A percentile compares a stretch with the other conserved stretches of the same genome.
These are phyloP conservation scores for Steinernema carpocapsae DNA, from an alignment of 2,888 invertebrate genomes.

Conservation along the genomic window DNA sequence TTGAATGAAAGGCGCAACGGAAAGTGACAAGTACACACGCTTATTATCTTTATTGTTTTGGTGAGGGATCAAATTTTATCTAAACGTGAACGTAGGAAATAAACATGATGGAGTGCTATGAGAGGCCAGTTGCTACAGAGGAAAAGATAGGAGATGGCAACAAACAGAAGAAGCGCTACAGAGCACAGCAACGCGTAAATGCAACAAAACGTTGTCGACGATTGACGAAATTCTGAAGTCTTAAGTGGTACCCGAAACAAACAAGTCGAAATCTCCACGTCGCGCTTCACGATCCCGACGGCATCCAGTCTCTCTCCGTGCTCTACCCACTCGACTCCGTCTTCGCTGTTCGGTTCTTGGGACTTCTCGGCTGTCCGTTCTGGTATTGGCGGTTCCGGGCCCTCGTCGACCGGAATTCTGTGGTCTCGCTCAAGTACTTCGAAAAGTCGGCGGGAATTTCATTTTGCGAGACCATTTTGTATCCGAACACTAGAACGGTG, in stretches of 20 bases:
- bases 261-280: not conserved
- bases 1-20: not conserved
- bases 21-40: not conserved
- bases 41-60: constrained; percentile 18
- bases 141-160: not conserved
- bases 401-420: constrained; percentile 51
- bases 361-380: constrained; percentile 8
- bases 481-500: not conserved
- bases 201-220: constrained; percentile 8
- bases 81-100: constrained; percentile 7
- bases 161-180: not conserved
- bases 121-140: not conserved
- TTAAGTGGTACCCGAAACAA: constrained; percentile 18
- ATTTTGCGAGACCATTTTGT: constrained; percentile 28
- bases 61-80: not conserved
- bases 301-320: not conserved
- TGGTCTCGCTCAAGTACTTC: constrained; percentile 58
- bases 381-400: constrained; percentile 29
- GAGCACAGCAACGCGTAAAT: not conserved
- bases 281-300: not conserved
- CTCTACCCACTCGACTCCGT: constrained; percentile 5
- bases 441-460: constrained; percentile 54
- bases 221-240: constrained; percentile 2
- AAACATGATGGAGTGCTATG: not conserved
- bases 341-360: constrained; percentile 1